Evolutionary conservation across 2,888 invertebrate species (phyloP), one percentile per base, ranked within the genome.

Genomic region (Punctoribates punctum): DNA sequence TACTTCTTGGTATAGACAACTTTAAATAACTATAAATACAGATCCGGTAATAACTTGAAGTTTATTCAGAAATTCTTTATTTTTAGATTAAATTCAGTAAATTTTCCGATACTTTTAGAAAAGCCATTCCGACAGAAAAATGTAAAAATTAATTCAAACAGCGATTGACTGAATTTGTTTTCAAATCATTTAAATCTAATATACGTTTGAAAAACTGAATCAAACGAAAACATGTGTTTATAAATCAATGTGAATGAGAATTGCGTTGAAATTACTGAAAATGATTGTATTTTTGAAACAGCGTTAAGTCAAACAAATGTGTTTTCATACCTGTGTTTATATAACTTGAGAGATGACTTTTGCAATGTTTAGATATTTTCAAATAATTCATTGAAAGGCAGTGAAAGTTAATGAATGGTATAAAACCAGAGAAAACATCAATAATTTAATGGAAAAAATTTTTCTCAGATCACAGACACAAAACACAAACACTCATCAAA

Each of bases 291-390:
- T 13, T 42, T 13, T n/a, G 8, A 23, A 23, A 25, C 4, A 25
- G 8, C 57, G 5, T 23, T 4, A 23, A 23, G 2, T 25, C n/a
- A 51, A 57, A 57, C 23, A 57, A 57, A 23, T 51, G n/a, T 51
- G 11, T 57, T 57, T 57, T 25, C 57, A 57, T 57, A 57, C 57
- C 57, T 57, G 57, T 57, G 57, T 57, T 57, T 57, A 25, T 23
- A 57, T 57, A 25, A 57, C 57, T 8, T 25, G 6, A 51, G 20
- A 20, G 11, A 51, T n/a, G 51, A 51, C 5, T 51, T 8, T 17
- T 20, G 4, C 42, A 42, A 42, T 42, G 42, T 11, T 51, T 51
- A n/a, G n/a, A 51, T 20, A 25, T 0, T 11, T 57, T 57, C 25
- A 9, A 3, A 57, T 57, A 57, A 57, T 23, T 57, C 51, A 57